Evolutionary conservation across 1,140 invertebrate genomes (phyloP).

Genomic region (Rhysida immarginata): DNA sequence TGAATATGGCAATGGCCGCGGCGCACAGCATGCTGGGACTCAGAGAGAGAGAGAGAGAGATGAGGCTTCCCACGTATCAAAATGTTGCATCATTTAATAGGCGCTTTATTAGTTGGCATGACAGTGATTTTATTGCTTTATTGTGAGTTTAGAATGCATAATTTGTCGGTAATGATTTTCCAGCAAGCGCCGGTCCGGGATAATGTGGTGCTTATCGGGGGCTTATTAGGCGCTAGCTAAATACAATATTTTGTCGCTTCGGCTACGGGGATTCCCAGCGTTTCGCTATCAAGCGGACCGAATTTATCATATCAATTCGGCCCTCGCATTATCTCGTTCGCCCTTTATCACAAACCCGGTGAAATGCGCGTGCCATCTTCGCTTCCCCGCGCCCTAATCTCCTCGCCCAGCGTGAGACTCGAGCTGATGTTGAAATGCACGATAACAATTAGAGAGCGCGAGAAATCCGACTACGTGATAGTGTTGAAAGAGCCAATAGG

Average conservation of each 20-base stretch:
- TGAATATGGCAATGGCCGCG: too few species aligned
- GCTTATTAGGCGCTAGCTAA: constrained; percentile 1
- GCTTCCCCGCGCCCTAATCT: neutral
- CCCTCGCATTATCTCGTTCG: neutral
- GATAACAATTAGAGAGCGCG: constrained; percentile 3
- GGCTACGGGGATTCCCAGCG: neutral
- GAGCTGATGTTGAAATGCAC: neutral
- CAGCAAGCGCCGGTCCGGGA: neutral
- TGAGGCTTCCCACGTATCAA: neutral
- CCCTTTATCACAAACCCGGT: neutral
- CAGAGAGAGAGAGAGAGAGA: too few species aligned
- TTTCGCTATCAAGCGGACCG: neutral
- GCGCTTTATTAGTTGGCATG: constrained; percentile 1
- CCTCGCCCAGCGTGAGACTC: neutral
- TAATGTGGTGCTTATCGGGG: neutral
- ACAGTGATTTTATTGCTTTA: neutral
- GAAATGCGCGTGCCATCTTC: neutral
- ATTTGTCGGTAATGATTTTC: constrained; percentile 6
- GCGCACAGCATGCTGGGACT: too few species aligned
- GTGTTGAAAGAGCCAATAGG: too few species aligned
- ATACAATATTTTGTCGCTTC: constrained; percentile 4
- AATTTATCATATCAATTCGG: constrained; percentile 8
- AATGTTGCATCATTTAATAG: neutral
- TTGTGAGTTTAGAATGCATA: constrained; percentile 8
- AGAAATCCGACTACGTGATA: too few species aligned